A percentile compares a stretch with the other conserved stretches of the same genome.
Conservation (phyloP, 2,888 invertebrate genomes). For the Chydorus sphaericus region DNA sequence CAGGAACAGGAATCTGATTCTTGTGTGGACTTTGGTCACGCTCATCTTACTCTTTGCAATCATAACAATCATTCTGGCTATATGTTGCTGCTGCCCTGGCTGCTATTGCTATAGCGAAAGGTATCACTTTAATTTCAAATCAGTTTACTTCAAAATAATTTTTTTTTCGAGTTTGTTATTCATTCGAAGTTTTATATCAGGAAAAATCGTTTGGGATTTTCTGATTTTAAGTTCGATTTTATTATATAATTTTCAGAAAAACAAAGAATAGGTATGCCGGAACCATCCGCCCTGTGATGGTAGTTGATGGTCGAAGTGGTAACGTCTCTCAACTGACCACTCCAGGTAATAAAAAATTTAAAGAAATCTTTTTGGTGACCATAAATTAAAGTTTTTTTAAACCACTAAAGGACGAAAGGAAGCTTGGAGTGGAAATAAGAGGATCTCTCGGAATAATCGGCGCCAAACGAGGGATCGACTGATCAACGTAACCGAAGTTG, state of each 20-base stretch:
- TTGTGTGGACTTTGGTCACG: slow-evolving; percentile 62
- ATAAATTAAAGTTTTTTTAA: not conserved
- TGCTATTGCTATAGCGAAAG: slow-evolving; percentile 19
- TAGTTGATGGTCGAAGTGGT: not conserved
- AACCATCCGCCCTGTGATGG: not conserved
- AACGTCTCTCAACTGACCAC: not conserved
- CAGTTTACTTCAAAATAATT: not conserved
- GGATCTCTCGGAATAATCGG: not conserved
- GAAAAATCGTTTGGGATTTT: not conserved
- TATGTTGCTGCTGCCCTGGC: slow-evolving; percentile 70
- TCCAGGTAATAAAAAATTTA: not conserved
- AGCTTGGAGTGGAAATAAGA: slow-evolving; percentile 13
- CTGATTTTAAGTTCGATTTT: no score
- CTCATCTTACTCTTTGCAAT: slow-evolving; percentile 57
- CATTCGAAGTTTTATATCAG: not conserved
- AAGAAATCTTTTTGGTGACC: not conserved
- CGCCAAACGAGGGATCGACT: not conserved
- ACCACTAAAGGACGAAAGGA: slow-evolving; percentile 9
- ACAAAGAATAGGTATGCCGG: not conserved
- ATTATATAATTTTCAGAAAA: no score
- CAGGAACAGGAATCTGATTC: slow-evolving; percentile 51
- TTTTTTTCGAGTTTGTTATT: not conserved
- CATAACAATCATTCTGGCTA: slow-evolving; percentile 33
- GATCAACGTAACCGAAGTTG: not conserved
- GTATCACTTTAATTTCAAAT: no score